Conservation (phyloP, 2,113 vertebrate species). For the Cryptomyrus ogoouensis region DNA sequence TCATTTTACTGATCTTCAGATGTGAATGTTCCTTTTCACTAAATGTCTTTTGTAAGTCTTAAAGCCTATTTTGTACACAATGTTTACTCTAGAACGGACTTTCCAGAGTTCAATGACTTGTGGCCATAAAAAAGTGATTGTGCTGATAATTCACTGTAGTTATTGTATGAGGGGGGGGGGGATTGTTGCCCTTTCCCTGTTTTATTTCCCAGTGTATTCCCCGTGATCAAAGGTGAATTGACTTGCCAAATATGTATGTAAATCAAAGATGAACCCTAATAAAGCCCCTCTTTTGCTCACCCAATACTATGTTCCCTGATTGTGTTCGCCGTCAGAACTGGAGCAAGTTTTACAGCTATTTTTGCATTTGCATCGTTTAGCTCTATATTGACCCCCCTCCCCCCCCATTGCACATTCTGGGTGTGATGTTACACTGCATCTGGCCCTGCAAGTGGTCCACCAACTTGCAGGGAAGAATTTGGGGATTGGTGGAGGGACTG, state of each 20-base stretch:
- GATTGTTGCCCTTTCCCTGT: not conserved
- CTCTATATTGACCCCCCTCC: not conserved
- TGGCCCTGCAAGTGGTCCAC: no score
- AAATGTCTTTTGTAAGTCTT: not conserved
- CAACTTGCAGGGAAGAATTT: no score
- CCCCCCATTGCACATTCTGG: no score
- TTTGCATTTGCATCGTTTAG: not conserved
- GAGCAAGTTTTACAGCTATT: not conserved
- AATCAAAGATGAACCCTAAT: not conserved
- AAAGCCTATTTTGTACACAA: not conserved
- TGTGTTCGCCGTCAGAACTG: not conserved
- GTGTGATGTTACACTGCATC: no score
- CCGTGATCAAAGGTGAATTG: not conserved
- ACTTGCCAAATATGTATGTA: not conserved
- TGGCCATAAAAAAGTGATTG: not conserved
- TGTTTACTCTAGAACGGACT: not conserved
- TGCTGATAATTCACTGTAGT: not conserved
- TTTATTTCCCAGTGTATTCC: not conserved
- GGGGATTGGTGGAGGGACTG: no score
- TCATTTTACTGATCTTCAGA: not conserved
- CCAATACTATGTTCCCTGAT: not conserved
- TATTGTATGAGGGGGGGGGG: not conserved
- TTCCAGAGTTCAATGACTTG: not conserved
- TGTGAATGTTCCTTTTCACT: not conserved
- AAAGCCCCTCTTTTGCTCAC: not conserved